phyloP scores from a whole-genome alignment of 2,113 vertebrate genomes.

The Antigone vipio region DNA sequence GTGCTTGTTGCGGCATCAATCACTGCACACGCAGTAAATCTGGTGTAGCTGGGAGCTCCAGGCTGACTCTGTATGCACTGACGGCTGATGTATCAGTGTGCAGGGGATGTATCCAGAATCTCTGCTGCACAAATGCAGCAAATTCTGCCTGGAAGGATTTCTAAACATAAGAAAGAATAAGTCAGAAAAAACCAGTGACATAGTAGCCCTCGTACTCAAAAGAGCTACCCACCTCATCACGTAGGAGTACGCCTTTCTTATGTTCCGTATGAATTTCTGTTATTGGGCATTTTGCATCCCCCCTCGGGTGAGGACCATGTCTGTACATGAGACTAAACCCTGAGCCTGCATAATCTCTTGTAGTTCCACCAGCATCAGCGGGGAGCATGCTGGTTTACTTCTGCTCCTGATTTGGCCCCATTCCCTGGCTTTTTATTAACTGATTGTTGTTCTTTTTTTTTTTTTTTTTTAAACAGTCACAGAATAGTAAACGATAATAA shows the following conservation, averaged over 20 bases:
- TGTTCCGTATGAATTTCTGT: background rate
- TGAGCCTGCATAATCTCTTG: background rate
- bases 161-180: background rate
- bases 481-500: conserved; percentile 18
- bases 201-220: background rate
- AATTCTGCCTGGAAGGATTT: background rate
- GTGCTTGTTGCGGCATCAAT: background rate
- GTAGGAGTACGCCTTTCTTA: accelerated
- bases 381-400: background rate
- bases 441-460: background rate
- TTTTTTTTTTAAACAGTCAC: background rate
- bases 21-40: background rate
- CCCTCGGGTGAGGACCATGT: background rate
- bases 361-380: background rate
- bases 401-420: background rate
- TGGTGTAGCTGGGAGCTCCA: background rate
- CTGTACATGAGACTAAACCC: background rate
- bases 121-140: background rate
- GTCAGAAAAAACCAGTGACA: accelerated
- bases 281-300: background rate
- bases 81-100: background rate
- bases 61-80: background rate
- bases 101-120: background rate
- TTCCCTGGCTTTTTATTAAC: background rate
- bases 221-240: background rate